Percentiles rank a stretch among this genome's conserved stretches.
Conservation (phyloP, 2,888 invertebrate species). For the Orthosia cruda region DNA sequence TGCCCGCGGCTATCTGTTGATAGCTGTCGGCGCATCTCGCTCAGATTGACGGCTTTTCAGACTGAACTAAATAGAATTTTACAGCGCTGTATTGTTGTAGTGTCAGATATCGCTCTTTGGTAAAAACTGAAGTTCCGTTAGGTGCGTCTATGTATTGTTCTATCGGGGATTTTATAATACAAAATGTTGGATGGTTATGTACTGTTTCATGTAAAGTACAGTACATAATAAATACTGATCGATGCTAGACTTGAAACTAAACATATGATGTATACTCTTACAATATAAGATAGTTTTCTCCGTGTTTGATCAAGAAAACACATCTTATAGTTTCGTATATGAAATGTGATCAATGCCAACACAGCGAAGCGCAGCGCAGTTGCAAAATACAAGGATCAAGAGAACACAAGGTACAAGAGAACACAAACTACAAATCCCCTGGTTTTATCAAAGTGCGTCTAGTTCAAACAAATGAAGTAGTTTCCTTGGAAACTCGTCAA, state of each 20-base stretch:
- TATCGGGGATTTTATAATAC: not conserved
- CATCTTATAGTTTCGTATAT: not conserved
- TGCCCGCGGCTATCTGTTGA: conserved; percentile 81
- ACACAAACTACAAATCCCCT: conserved; percentile 46
- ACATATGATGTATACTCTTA: no score
- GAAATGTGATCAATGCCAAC: conserved; percentile 11
- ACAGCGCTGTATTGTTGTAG: conserved; percentile 68
- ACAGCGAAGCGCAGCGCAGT: not conserved
- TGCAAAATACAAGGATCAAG: conserved; percentile 27
- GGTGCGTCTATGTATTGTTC: conserved; percentile 24
- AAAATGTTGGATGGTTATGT: not conserved
- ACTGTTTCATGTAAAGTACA: no score
- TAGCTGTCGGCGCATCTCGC: conserved; percentile 78
- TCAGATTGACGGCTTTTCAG: conserved; percentile 79
- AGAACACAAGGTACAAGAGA: conserved; percentile 45
- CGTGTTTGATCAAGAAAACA: not conserved
- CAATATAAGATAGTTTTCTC: no score
- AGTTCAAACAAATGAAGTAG: conserved; percentile 73
- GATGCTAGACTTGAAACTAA: no score
- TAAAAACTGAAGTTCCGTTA: conserved; percentile 42
- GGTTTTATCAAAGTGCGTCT: conserved; percentile 63
- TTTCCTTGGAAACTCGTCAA: conserved; percentile 76
- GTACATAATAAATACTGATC: not conserved
- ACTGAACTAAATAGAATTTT: conserved; percentile 78
- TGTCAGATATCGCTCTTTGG: conserved; percentile 54